These are phyloP conservation scores for Drosophila saltans DNA, from an alignment of 1,140 invertebrate species.

Conservation along the genomic window DNA sequence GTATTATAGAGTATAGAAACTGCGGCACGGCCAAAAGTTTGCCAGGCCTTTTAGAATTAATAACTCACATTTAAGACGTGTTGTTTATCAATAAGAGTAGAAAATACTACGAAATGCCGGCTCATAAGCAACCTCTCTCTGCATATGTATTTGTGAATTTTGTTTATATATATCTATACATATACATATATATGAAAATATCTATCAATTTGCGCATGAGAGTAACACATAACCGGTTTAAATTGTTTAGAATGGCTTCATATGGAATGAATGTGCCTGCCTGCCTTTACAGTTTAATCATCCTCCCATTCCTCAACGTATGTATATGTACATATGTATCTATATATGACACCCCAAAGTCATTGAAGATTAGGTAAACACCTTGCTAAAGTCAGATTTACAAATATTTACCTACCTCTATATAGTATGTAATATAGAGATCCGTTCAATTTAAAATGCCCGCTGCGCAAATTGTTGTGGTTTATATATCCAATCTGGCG, in stretches of 20 bases:
- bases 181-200: not conserved
- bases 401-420: constrained; percentile 21
- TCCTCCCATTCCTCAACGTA: not conserved
- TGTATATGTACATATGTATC: no score
- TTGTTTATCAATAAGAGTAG: constrained; percentile 54
- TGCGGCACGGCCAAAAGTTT: no score
- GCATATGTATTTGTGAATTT: not conserved
- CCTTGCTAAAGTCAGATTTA: constrained; percentile 14
- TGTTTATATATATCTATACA: constrained; percentile 3
- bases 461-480: constrained; percentile 36
- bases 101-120: constrained; percentile 45
- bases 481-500: not conserved
- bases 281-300: constrained; percentile 2
- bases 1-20: no score
- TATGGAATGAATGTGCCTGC: constrained; percentile 2
- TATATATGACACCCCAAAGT: not conserved
- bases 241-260: constrained; percentile 45
- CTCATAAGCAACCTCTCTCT: constrained; percentile 1
- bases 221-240: constrained; percentile 48
- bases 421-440: not conserved
- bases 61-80: constrained; percentile 1
- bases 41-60: no score
- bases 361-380: not conserved
- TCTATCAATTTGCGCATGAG: constrained; percentile 16
- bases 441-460: constrained; percentile 12